These are phyloP conservation scores for Diphyllodes magnificus DNA, from an alignment of 2,113 vertebrate species.

Conservation along the genomic window DNA sequence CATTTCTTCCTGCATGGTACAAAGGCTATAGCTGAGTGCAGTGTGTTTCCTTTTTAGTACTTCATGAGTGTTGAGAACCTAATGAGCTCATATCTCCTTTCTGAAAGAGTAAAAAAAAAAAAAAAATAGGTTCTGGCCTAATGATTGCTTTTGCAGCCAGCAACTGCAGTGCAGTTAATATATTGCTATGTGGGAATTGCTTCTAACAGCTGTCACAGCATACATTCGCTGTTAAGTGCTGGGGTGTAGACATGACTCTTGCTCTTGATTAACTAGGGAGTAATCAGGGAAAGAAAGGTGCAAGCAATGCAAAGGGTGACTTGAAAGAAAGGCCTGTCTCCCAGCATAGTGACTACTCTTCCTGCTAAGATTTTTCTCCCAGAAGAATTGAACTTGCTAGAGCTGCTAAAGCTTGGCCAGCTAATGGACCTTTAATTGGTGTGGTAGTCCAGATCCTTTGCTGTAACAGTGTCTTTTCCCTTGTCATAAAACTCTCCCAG, in stretches of 20 bases:
- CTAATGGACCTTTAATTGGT: not conserved
- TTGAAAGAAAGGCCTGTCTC: not conserved
- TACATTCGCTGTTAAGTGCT: not conserved
- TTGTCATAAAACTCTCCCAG: not conserved
- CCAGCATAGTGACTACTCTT: not conserved
- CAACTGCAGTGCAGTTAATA: not conserved
- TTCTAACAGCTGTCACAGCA: not conserved
- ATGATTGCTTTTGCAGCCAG: constrained; percentile 25
- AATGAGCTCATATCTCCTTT: constrained; percentile 18
- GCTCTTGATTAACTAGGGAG: not conserved
- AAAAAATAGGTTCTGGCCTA: not conserved
- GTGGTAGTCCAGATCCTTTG: not conserved
- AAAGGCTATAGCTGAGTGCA: not conserved
- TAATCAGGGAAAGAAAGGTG: constrained; percentile 1
- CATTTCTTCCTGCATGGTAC: not conserved
- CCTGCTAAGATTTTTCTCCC: not conserved
- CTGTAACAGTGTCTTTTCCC: not conserved
- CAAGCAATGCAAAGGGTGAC: not conserved
- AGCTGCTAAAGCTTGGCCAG: not conserved
- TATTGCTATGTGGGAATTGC: not conserved
- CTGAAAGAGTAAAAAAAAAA: not conserved
- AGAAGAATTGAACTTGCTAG: not conserved
- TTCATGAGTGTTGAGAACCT: not conserved
- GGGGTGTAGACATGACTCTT: not conserved
- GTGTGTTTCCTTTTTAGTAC: not conserved